phyloP scores from a whole-genome alignment of 2,797 vertebrate genomes.

The Tenualosa ilisha region DNA sequence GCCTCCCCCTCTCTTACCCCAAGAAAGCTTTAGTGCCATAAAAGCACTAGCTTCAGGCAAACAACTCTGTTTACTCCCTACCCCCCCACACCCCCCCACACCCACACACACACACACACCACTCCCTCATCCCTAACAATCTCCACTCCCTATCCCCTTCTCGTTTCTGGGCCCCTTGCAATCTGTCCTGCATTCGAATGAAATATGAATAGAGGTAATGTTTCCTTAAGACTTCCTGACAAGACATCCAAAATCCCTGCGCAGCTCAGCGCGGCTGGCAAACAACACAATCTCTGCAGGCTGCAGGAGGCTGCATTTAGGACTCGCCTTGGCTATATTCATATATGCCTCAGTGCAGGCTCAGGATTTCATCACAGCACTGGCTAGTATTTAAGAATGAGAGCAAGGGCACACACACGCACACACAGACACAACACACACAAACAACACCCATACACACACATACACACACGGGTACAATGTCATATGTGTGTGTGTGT shows the following conservation, averaged over 20 bases:
- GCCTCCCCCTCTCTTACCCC: slow-evolving; percentile 45
- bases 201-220: slow-evolving; percentile 72
- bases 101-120: slow-evolving; percentile 10
- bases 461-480: not conserved
- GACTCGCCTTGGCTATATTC: not conserved
- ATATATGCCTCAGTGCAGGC: not conserved
- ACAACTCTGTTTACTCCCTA: slow-evolving; percentile 62
- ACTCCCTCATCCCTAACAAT: slow-evolving; percentile 51
- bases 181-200: slow-evolving; percentile 72
- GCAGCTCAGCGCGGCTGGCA: slow-evolving; percentile 64
- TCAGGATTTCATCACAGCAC: slow-evolving; percentile 10
- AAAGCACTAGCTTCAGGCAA: slow-evolving; percentile 64
- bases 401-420: not conserved
- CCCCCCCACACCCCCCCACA: not conserved
- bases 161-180: slow-evolving; percentile 58
- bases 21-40: slow-evolving; percentile 64
- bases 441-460: too few relatives aligned
- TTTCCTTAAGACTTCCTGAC: slow-evolving; percentile 68
- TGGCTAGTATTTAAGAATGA: not conserved
- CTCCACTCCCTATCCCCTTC: not conserved
- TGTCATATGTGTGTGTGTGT: not conserved
- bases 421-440: too few relatives aligned
- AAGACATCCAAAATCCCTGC: slow-evolving; percentile 65
- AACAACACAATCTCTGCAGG: slow-evolving; percentile 60
- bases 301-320: not conserved